Percentiles rank a stretch among this genome's conserved stretches.
phyloP scores from a whole-genome alignment of 2,797 vertebrate species.

The Carduelis carduelis region DNA sequence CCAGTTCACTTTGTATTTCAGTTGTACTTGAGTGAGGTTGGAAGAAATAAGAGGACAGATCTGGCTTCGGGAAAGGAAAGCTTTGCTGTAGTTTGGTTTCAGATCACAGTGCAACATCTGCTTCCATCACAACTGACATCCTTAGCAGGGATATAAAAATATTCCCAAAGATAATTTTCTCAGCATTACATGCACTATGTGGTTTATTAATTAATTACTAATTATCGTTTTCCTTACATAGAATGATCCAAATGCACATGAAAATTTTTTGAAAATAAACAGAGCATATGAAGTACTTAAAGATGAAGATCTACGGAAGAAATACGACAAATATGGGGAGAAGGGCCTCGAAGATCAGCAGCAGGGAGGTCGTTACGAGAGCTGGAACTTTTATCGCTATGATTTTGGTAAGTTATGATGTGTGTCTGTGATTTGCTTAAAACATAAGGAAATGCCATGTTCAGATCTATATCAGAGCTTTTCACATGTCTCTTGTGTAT shows the following conservation, averaged over 20 bases:
- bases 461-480: not conserved
- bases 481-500: not conserved
- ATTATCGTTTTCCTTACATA: conserved; percentile 55
- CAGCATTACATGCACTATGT: not conserved
- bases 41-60: not conserved
- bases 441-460: not conserved
- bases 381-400: conserved; percentile 95
- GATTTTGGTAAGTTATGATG: conserved; percentile 85
- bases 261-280: conserved; percentile 94
- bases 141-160: not conserved
- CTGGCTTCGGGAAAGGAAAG: not conserved
- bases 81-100: not conserved
- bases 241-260: conserved; percentile 90
- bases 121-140: not conserved
- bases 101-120: not conserved
- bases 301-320: conserved; percentile 94
- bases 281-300: conserved; percentile 96
- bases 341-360: conserved; percentile 91
- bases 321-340: conserved; percentile 97
- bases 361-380: conserved; percentile 89
- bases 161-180: not conserved
- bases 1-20: not conserved
- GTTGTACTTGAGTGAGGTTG: not conserved
- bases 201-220: not conserved
- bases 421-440: not conserved